phyloP scores from a whole-genome alignment of 1,140 invertebrate genomes.

The Coelopa frigida region DNA sequence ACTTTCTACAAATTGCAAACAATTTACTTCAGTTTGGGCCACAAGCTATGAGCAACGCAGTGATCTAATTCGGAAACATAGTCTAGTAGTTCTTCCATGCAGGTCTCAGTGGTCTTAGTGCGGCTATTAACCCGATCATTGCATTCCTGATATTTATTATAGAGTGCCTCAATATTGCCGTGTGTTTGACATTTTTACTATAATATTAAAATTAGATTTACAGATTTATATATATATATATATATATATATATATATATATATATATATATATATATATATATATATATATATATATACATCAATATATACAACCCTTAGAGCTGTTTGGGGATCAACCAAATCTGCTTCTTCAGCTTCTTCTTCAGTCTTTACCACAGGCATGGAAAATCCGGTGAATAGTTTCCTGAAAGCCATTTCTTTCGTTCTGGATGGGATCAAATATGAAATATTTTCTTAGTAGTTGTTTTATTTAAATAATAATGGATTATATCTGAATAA shows the following conservation, averaged over 20 bases:
- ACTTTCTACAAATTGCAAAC: slow-evolving; percentile 4
- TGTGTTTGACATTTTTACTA: slow-evolving; percentile 59
- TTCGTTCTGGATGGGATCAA: slow-evolving; percentile 15
- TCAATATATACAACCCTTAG: slow-evolving; percentile 51
- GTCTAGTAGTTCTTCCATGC: slow-evolving; percentile 84
- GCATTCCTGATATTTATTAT: slow-evolving; percentile 69
- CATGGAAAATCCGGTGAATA: slow-evolving; percentile 27
- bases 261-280: no score
- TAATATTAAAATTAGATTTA: no score
- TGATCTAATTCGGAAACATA: slow-evolving; percentile 85
- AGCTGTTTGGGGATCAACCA: slow-evolving; percentile 67
- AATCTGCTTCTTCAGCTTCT: slow-evolving; percentile 58
- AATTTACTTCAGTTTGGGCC: slow-evolving; percentile 61
- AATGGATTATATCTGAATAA: neutral
- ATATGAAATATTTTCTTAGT: no score
- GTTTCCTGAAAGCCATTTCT: slow-evolving; percentile 27
- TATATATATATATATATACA: neutral
- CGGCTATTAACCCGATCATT: slow-evolving; percentile 77
- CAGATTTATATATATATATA: no score
- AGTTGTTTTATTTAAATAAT: neutral
- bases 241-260: no score
- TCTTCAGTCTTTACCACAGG: slow-evolving; percentile 58
- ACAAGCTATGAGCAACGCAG: slow-evolving; percentile 72
- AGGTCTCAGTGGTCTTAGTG: slow-evolving; percentile 75
- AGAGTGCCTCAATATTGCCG: slow-evolving; percentile 55